A percentile compares a stretch with the other conserved stretches of the same genome.
phyloP scores from a whole-genome alignment of 2,888 invertebrate genomes.

The Ectropis crepuscularia region DNA sequence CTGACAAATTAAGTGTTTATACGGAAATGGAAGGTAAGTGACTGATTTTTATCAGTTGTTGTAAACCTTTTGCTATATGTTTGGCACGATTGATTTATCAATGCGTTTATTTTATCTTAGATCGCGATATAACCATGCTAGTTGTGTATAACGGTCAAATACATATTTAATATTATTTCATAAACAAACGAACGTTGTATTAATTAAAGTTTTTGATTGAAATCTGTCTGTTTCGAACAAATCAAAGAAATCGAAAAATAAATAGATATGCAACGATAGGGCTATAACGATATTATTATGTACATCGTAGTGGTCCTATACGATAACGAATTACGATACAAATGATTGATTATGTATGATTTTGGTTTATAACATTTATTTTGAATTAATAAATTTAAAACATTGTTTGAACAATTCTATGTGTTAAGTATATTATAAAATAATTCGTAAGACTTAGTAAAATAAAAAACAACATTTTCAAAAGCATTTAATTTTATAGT shows the following conservation, averaged over 20 bases:
- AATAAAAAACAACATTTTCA: too few relatives aligned
- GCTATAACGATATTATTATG: too few relatives aligned
- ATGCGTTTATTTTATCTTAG: constrained; percentile 3
- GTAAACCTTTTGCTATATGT: constrained; percentile 6
- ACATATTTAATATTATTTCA: constrained; percentile 4
- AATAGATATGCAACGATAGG: too few relatives aligned
- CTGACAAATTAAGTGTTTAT: not conserved
- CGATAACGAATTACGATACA: too few relatives aligned
- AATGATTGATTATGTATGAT: too few relatives aligned
- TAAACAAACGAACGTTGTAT: constrained; percentile 5
- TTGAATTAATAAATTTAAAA: constrained; percentile 6
- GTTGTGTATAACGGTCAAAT: constrained; percentile 6
- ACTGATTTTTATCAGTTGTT: constrained; percentile 8
- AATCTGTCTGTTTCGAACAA: constrained; percentile 1
- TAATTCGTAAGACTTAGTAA: too few relatives aligned
- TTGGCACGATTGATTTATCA: constrained; percentile 6
- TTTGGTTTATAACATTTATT: too few relatives aligned
- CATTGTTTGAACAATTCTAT: constrained; percentile 1
- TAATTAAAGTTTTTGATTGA: constrained; percentile 9
- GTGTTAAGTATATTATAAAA: too few relatives aligned
- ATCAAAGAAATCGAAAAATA: constrained; percentile 8
- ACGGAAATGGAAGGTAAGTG: constrained; percentile 7
- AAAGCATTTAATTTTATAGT: too few relatives aligned
- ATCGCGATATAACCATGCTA: constrained; percentile 5
- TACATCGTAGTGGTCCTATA: too few relatives aligned